phyloP scores from a whole-genome alignment of 2,797 vertebrate genomes.

The Chloroceryle amazona region DNA sequence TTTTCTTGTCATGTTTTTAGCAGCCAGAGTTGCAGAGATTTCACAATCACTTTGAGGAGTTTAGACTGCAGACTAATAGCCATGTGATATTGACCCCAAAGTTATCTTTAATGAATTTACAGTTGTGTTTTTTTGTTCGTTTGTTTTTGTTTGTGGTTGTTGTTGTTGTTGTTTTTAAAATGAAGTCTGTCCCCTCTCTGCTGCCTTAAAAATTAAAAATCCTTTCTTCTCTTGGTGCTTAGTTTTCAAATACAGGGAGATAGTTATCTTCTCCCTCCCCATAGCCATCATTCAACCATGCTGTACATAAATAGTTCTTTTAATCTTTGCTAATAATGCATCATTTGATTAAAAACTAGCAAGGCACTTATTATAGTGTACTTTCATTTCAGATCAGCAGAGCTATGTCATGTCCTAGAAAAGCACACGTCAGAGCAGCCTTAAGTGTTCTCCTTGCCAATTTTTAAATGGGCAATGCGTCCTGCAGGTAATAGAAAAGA shows the following conservation, averaged over 20 bases:
- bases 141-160: neutral
- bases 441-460: neutral
- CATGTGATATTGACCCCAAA: neutral
- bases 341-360: slow-evolving; percentile 38
- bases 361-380: neutral
- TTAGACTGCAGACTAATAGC: neutral
- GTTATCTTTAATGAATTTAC: neutral
- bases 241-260: neutral
- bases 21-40: neutral
- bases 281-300: neutral
- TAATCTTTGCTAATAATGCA: slow-evolving; percentile 51
- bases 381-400: neutral
- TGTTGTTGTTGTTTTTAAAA: neutral
- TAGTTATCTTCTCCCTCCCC: neutral
- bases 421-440: neutral
- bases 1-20: neutral
- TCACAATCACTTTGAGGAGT: neutral
- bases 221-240: neutral
- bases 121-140: neutral
- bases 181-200: neutral
- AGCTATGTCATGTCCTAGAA: neutral
- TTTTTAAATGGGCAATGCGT: neutral
- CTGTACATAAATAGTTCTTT: slow-evolving; percentile 27
- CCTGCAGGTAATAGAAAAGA: neutral
- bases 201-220: neutral